Base-by-base conservation (phyloP, 2,113 vertebrate genomes). In the Hemibagrus wyckioides region DNA sequence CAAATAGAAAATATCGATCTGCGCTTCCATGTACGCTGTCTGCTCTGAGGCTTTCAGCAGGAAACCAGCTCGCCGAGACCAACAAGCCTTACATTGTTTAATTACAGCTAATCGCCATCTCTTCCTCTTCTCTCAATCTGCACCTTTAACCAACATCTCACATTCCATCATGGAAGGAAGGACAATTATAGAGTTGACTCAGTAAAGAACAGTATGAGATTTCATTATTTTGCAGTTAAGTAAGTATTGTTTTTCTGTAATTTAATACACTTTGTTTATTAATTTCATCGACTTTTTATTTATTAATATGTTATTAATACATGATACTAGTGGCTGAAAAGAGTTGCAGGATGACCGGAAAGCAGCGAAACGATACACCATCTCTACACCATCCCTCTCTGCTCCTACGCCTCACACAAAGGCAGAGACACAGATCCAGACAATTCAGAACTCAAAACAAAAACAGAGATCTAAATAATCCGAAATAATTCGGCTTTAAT, bases 101-200 rank as follows among this genome's bases (percentile, higher is more conserved):
- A 94, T 93, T 91, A 93, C 90, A 90, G 79, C 85, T 83, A 71
- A 89, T 92, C 41, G 30, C 10, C 50, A 10, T 75, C 25, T 56
- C 28, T 39, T 54, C 9, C 14, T 14, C 41, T 19, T 54, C 15
- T 73, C 75, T 76, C 67, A 69, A 19, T 71, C 21, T 41, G 63
- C 54, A 75, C n/a, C 39, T 41, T 48, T 39, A 23, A 80, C 21
- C 11, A 61, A 28, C 28, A 28, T 61, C 59, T 61, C 8, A 61
- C 9, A 28, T 28, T 25, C 25, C 25, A 61, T 8, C 25, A 2
- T 28, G 7, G 2, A 23, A 59, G 61, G 5, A n/a, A 63, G n/a
- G 10, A 59, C 7, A 65, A 30, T 14, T 11, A 6, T 13, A n/a
- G 30, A 4, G n/a, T 65, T 14, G 4, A 65, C 2, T 71, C 67